Base-by-base conservation (phyloP, 2,888 invertebrate species). In the Tenthredo mesomela region DNA sequence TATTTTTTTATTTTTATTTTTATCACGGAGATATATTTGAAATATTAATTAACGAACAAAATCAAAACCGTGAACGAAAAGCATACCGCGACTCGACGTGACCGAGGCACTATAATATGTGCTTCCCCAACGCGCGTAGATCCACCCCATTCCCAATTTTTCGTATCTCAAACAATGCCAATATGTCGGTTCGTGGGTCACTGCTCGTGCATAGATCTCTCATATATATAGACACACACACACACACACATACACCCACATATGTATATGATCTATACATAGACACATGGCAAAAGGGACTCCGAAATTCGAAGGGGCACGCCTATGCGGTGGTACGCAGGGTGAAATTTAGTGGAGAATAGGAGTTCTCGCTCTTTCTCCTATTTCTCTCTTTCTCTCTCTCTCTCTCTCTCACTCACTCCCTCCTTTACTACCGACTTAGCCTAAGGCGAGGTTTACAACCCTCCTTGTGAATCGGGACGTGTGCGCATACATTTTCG, bases 401-500 rank as follows among this genome's bases (percentile, higher is more conserved):
- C 43, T 61, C 80, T 80, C 40, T 40, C 61, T 40, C 18, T 61
- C n/a, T 61, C 80, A 9, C 73, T 43, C 40, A 18, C 61, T 80
- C 43, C 40, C 43, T 37, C 70, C 80, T 80, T 80, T 61, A 58
- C 82, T 82, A 82, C 89, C 88, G 90, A 88, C 89, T 91, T 91
- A 88, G 93, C 93, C 92, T 88, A 89, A 91, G 93, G 93, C 93
- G 90, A 90, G 92, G 91, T 92, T 93, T 93, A 93, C 92, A 93
- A 92, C 93, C 91, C 92, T 93, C 90, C 92, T 92, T 93, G 93
- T 91, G 93, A 93, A 93, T 93, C 93, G 92, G 92, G 92, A 92
- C 92, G 92, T 92, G 92, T 93, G 92, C 92, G 91, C 90, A 92
- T 92, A 92, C 91, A 90, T 90, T 92, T 91, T 90, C 90, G 88